A percentile compares a stretch with the other conserved stretches of the same genome.
These are phyloP conservation scores for Numenius arquata DNA, from an alignment of 2,113 vertebrate genomes.

Conservation along the genomic window DNA sequence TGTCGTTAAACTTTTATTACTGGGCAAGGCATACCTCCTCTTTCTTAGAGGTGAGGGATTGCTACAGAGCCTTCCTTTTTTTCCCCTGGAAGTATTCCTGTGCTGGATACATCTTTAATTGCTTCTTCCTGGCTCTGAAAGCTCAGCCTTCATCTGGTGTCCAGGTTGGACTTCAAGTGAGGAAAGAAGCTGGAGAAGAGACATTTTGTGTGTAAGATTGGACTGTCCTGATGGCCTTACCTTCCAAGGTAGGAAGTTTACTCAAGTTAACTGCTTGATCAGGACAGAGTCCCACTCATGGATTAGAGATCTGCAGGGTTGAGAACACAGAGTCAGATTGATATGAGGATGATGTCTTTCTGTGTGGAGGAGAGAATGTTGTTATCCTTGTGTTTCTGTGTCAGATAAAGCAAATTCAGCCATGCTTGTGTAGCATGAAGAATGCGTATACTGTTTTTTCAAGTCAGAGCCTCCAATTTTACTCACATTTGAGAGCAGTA, in stretches of 20 bases:
- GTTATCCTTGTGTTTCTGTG: not conserved
- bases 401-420: not conserved
- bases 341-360: not conserved
- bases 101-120: not conserved
- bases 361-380: not conserved
- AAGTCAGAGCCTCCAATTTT: not conserved
- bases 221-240: not conserved
- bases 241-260: not conserved
- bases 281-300: not conserved
- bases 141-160: not conserved
- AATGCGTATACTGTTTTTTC: rapidly evolving
- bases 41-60: not conserved
- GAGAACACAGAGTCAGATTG: not conserved
- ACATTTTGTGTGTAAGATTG: not conserved
- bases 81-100: not conserved
- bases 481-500: not conserved
- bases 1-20: not conserved
- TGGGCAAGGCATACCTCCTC: not conserved
- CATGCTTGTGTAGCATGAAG: not conserved
- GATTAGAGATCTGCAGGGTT: not conserved
- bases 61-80: not conserved
- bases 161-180: not conserved
- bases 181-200: not conserved
- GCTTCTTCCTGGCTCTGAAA: not conserved
- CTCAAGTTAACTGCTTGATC: not conserved